Evolutionary conservation across 2,113 vertebrate species (phyloP), one percentile per base, ranked within the genome.

Genomic region (Melospiza melodia): DNA sequence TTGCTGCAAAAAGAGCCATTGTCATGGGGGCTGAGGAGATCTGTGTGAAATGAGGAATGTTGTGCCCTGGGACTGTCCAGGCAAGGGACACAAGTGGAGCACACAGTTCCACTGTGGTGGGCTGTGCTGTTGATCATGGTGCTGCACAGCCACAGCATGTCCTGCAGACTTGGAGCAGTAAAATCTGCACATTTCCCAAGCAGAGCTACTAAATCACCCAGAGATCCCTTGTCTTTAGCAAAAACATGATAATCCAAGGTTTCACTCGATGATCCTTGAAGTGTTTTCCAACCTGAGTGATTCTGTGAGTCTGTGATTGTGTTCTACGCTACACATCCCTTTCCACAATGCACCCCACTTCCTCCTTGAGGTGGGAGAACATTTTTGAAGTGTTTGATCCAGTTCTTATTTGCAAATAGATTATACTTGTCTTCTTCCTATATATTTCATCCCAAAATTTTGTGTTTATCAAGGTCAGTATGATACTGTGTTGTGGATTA

Each of bases 311-410:
- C 30, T 41, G 3, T 63, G 31, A 33, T 16, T 63, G 15, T 51
- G 13, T 37, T 24, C 49, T 35, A 35, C 2, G 24, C 39, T 20
- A 37, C 35, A 80, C 46, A 13, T 12, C 49, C 41, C 37, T 20
- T 35, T 41, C 31, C 39, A 48, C 48, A 75, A 20, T 24, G 41
- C 3, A 3, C 5, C 37, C 33, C 2, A 0, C 1, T 68, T 28
- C 30, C 6, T 3, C 3, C 41, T 25, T 27, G 11, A 72, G 74
- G 24, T n/a, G 43, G 13, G 24, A 67, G 22, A 88, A 63, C 3
- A 27, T 27, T 76, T 66, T 8, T 37, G 4, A 93, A 48, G 41
- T 58, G 16, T 76, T 55, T 83, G 63, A 83, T 12, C 16, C 46
- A 59, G 13, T 54, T 72, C 67, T n/a, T 67, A 68, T 74, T 82